These are phyloP conservation scores for Danio tinwini DNA, from an alignment of 2,797 vertebrate species.

Conservation along the genomic window DNA sequence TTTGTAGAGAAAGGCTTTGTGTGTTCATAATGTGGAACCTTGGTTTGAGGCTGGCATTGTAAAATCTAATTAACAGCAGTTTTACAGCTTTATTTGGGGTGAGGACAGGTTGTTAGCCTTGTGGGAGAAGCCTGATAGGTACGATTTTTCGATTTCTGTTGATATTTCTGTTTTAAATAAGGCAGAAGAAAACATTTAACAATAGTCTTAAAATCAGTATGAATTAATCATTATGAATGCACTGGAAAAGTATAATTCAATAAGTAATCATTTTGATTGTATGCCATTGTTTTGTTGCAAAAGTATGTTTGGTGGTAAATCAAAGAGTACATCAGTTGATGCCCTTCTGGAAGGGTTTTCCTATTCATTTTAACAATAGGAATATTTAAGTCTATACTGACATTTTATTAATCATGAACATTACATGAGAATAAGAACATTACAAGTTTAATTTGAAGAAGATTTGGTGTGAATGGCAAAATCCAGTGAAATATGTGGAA, in stretches of 20 bases:
- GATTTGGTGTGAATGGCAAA: no score
- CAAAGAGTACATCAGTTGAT: no score
- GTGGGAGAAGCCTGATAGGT: conserved; percentile 11
- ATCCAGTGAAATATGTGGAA: no score
- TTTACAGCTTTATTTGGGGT: conserved; percentile 31
- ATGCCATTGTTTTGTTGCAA: neutral
- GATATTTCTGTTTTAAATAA: conserved; percentile 5
- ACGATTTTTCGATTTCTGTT: neutral
- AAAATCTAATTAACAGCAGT: conserved; percentile 34
- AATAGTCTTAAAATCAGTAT: neutral
- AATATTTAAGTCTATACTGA: no score
- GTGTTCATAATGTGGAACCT: conserved; percentile 18
- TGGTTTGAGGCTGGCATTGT: neutral
- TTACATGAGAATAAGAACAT: no score
- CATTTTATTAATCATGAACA: no score
- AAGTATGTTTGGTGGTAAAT: neutral
- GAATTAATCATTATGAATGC: neutral
- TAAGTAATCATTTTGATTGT: neutral
- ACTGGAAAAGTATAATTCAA: neutral
- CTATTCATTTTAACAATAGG: no score
- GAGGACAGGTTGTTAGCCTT: conserved; percentile 37
- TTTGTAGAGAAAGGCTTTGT: conserved; percentile 13
- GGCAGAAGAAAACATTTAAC: neutral
- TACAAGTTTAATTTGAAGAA: no score
- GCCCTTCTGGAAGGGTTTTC: no score